Evolutionary conservation across 2,113 vertebrate species (phyloP), one percentile per base, ranked within the genome.

Genomic region (Colossoma macropomum): DNA sequence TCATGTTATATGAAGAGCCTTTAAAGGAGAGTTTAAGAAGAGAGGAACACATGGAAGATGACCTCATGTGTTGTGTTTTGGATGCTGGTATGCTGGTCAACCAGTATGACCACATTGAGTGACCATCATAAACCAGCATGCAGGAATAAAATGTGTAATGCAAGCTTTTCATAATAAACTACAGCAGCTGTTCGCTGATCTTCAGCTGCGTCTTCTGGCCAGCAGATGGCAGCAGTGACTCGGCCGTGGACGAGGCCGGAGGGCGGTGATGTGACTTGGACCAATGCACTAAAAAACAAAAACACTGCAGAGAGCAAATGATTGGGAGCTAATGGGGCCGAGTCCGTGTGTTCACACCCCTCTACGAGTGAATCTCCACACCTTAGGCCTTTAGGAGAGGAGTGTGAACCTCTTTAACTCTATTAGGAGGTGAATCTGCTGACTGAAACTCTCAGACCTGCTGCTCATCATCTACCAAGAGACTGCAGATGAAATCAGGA

Each of bases 201-300:
- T 38, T 38, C 7, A 45, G 41, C 41, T 10, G 41, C 4, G 41
- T n/a, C 41, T 27, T 65, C 62, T 28, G 25, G 27, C 25, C 73
- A 83, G 66, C 68, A 16, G 27, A 12, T 65, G 62, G 62, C 62
- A 65, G 62, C 62, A 16, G 25, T 28, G 62, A 65, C 25, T 65
- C 11, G 15, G 28, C 17, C 25, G 15, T 28, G 25, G 6, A 28
- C 28, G 19, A 9, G 28, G 25, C 9, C n/a, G 17, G 17, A 3
- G 62, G 62, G 62, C 28, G 62, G 15, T 45, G 41, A 38, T 38
- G 60, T 11, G 60, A 27, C 60, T 60, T 60, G 60, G 25, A 62
- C n/a, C 25, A 62, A 21, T 62, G 60, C n/a, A 25, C 60, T 62
- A 21, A 25, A 62, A 62, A 62, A 62, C n/a, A n/a, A 62, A 62